Conservation (phyloP, 2,888 invertebrate genomes). For the Calliscelio sp. region DNA sequence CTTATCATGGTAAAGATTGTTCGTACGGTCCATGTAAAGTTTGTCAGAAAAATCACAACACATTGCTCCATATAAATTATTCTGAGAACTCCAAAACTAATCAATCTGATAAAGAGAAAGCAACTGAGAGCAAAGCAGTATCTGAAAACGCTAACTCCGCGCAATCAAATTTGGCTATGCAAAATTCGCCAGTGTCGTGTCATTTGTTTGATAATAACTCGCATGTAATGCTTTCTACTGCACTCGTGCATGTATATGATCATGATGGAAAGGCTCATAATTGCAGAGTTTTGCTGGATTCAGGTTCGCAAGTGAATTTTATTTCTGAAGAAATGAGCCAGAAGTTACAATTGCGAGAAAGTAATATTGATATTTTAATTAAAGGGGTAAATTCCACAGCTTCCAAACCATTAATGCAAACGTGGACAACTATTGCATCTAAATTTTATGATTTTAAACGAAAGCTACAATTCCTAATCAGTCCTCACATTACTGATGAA, state of each 20-base stretch:
- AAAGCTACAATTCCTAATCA: background rate
- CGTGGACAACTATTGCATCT: background rate
- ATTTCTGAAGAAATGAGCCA: background rate
- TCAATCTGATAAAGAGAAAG: background rate
- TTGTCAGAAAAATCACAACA: background rate
- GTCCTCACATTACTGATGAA: background rate
- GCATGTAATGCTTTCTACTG: background rate
- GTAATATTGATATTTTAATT: background rate
- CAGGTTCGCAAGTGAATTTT: slow-evolving; percentile 3
- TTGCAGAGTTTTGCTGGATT: background rate
- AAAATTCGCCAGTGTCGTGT: background rate
- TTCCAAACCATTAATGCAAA: background rate
- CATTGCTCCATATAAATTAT: background rate
- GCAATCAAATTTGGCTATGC: background rate
- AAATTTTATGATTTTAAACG: background rate
- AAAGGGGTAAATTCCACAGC: background rate
- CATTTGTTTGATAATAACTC: background rate
- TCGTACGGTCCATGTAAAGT: slow-evolving; percentile 22
- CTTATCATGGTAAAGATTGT: slow-evolving; percentile 24
- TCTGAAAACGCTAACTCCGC: too few species aligned
- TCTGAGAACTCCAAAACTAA: background rate
- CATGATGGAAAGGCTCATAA: background rate
- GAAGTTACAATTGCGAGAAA: background rate
- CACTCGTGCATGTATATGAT: background rate
- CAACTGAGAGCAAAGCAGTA: background rate